Percentiles rank a stretch among this genome's conserved stretches.
phyloP scores from a whole-genome alignment of 2,113 vertebrate species.

The Hemibagrus wyckioides region DNA sequence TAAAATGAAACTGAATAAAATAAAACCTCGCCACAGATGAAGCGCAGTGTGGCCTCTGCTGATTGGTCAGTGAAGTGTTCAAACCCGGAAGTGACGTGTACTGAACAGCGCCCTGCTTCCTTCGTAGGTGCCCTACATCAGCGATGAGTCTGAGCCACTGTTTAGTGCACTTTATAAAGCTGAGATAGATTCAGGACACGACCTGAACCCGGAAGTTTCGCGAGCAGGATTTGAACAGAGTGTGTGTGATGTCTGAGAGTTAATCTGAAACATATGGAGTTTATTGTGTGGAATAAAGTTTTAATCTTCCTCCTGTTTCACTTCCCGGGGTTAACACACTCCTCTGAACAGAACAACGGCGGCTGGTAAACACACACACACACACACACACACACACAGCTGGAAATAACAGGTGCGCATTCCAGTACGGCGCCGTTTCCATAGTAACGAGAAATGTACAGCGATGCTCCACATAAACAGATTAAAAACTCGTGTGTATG shows the following conservation, averaged over 20 bases:
- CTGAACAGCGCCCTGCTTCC: neutral
- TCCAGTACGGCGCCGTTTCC: neutral
- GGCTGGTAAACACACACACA: slow-evolving; percentile 19
- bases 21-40: neutral
- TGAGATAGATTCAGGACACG: neutral
- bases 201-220: neutral
- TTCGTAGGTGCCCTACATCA: neutral
- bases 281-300: slow-evolving; percentile 8
- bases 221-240: neutral
- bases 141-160: neutral
- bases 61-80: neutral
- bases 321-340: neutral
- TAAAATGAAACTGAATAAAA: no score
- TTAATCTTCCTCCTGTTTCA: neutral
- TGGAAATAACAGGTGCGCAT: no score
- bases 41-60: slow-evolving; percentile 9
- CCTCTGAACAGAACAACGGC: neutral
- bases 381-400: neutral
- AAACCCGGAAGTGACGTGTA: slow-evolving; percentile 1
- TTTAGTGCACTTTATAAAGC: neutral
- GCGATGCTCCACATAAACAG: no score
- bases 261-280: slow-evolving; percentile 14
- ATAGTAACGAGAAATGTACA: no score
- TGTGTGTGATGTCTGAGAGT: neutral
- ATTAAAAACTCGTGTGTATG: no score